Percentiles rank a stretch among this genome's conserved stretches.
Evolutionary conservation across 1,140 invertebrate genomes (phyloP).

Genomic region (Drosophila nasuta): DNA sequence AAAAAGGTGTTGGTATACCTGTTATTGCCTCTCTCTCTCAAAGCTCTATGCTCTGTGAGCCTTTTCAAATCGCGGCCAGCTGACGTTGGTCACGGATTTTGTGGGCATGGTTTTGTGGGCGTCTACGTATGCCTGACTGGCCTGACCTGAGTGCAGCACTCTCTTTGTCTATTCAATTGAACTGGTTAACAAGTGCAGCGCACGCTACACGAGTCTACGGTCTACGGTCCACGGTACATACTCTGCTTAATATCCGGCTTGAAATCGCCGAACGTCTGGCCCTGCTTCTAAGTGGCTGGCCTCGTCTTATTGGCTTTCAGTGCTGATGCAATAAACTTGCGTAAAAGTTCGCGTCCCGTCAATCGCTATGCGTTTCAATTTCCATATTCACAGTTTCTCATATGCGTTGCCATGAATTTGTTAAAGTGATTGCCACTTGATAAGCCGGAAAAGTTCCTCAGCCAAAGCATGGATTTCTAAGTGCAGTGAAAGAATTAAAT

Average conservation of each 20-base stretch:
- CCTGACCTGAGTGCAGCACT: conserved; percentile 14
- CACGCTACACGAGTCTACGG: neutral
- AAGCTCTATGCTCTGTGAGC: neutral
- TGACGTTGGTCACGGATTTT: conserved; percentile 1
- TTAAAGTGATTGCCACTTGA: neutral
- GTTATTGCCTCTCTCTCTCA: conserved; percentile 2
- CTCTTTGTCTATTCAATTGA: conserved; percentile 50
- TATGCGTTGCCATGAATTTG: neutral
- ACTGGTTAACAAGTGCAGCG: conserved; percentile 35
- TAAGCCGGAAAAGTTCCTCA: neutral
- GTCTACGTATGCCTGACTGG: neutral
- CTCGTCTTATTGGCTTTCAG: conserved; percentile 48
- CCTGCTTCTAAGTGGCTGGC: conserved; percentile 33
- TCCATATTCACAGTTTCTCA: neutral
- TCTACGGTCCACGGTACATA: neutral
- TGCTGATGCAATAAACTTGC: conserved; percentile 44
- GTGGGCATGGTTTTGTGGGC: neutral
- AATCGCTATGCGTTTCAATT: conserved; percentile 22
- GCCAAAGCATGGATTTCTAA: too few relatives aligned
- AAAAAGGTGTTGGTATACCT: conserved; percentile 38
- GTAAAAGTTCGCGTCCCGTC: conserved; percentile 28
- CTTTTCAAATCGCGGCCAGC: conserved; percentile 5
- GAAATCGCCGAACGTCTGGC: conserved; percentile 8
- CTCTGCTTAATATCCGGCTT: conserved; percentile 35
- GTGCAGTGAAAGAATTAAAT: too few relatives aligned